Conservation (phyloP, 37 sponge, comb jelly and placozoan genomes). For the Chondrilla cf. caribensis region DNA sequence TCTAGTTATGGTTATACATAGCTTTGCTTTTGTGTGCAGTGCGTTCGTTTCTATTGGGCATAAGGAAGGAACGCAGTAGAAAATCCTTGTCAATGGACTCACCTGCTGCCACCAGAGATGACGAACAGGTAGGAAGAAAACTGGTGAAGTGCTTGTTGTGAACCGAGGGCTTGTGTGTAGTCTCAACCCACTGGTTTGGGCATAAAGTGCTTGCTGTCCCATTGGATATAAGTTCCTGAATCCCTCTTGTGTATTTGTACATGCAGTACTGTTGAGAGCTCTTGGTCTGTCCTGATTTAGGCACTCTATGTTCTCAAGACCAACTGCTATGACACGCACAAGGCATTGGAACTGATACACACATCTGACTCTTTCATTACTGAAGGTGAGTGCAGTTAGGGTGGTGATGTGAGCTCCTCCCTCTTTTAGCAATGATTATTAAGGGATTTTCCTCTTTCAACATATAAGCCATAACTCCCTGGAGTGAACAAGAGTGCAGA, state of each 20-base stretch:
- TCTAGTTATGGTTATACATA: no score
- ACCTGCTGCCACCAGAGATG: not conserved
- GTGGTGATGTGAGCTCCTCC: no score
- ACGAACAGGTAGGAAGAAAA: not conserved
- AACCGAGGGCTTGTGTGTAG: no score
- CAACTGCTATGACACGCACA: slow-evolving; percentile 27
- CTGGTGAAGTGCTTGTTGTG: no score
- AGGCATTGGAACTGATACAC: slow-evolving; percentile 28
- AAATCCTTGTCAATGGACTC: not conserved
- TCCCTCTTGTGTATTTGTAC: no score
- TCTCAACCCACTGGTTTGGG: no score
- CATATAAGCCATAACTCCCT: slow-evolving; percentile 32
- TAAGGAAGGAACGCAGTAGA: not conserved
- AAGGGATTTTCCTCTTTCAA: not conserved
- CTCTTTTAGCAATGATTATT: no score
- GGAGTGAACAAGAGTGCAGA: slow-evolving; percentile 63
- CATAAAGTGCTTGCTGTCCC: no score
- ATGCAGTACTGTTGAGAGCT: no score
- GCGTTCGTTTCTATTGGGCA: not conserved
- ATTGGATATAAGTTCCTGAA: no score
- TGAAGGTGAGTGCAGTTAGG: not conserved
- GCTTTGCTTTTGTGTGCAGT: not conserved
- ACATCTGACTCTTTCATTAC: not conserved
- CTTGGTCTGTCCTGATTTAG: no score
- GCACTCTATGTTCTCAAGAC: slow-evolving; percentile 42